A percentile compares a stretch with the other conserved stretches of the same genome.
Conservation (phyloP, 2,797 vertebrate genomes). For the Zenarchopterus dispar region DNA sequence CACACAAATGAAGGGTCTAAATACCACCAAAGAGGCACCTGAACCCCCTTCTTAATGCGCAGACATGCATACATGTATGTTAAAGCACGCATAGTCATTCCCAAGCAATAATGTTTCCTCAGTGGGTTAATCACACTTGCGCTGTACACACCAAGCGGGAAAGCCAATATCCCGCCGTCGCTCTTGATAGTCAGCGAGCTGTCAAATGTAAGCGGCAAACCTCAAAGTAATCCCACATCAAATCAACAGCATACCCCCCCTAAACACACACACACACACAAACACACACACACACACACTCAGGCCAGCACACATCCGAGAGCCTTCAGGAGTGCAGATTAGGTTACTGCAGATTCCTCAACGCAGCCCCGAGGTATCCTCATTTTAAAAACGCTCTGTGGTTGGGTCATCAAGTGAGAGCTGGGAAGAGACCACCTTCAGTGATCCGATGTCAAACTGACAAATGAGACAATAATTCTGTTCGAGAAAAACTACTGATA, state of each 20-base stretch:
- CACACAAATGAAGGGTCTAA: constrained; percentile 82
- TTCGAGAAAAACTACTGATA: constrained; percentile 65
- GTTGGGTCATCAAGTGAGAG: constrained; percentile 59
- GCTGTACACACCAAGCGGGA: constrained; percentile 27
- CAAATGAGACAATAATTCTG: constrained; percentile 71
- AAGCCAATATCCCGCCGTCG: constrained; percentile 55
- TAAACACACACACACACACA: background rate
- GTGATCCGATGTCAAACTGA: constrained; percentile 64
- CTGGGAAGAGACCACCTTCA: constrained; percentile 63
- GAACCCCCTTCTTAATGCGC: constrained; percentile 62
- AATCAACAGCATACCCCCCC: constrained; percentile 35
- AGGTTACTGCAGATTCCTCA: constrained; percentile 61
- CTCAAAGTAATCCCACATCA: constrained; percentile 56
- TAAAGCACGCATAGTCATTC: constrained; percentile 36
- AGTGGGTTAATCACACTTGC: constrained; percentile 47
- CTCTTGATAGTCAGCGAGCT: constrained; percentile 41
- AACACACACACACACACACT: constrained; percentile 22
- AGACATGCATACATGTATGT: constrained; percentile 59
- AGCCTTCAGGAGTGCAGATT: constrained; percentile 56
- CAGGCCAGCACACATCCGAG: constrained; percentile 39
- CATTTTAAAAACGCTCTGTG: constrained; percentile 47
- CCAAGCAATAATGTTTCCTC: constrained; percentile 24
- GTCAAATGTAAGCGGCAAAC: constrained; percentile 55
- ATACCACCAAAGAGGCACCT: constrained; percentile 80
- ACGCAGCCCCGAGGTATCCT: constrained; percentile 61